A percentile compares a stretch with the other conserved stretches of the same genome.
Evolutionary conservation across 2,888 invertebrate species (phyloP).

Genomic region (Polia nebulosa): DNA sequence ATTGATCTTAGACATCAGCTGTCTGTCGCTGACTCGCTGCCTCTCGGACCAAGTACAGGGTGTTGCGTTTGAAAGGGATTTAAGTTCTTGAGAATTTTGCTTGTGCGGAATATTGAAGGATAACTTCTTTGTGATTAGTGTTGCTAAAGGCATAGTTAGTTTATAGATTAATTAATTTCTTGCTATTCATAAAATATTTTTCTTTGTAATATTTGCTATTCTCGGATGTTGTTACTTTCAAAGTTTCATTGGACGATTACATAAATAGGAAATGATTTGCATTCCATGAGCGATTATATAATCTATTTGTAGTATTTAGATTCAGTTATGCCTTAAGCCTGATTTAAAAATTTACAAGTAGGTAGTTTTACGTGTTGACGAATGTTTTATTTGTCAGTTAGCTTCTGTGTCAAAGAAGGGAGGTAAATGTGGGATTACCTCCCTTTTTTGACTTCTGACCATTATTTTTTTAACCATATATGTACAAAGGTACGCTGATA

Average conservation of each 20-base stretch:
- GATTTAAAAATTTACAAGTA: too few relatives aligned
- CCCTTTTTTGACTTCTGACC: too few relatives aligned
- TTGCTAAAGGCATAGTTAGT: not conserved
- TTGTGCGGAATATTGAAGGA: not conserved
- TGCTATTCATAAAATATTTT: not conserved
- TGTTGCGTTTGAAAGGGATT: slow-evolving; percentile 53
- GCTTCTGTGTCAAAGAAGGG: too few relatives aligned
- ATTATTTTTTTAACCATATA: too few relatives aligned
- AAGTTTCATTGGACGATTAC: not conserved
- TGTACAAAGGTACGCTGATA: too few relatives aligned
- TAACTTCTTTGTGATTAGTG: not conserved
- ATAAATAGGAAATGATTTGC: not conserved
- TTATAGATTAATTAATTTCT: not conserved
- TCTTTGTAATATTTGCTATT: not conserved
- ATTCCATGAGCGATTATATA: not conserved
- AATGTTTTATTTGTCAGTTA: not conserved
- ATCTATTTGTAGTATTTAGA: not conserved
- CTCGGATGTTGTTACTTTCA: too few relatives aligned
- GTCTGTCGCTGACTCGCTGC: slow-evolving; percentile 83
- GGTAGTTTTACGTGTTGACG: too few relatives aligned
- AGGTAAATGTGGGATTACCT: too few relatives aligned
- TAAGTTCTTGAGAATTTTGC: not conserved
- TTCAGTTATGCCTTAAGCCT: too few relatives aligned
- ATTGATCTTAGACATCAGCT: slow-evolving; percentile 89
- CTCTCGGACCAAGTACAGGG: slow-evolving; percentile 72